Evolutionary conservation across 2,888 invertebrate genomes (phyloP), one percentile per base, ranked within the genome.

Genomic region (Pterostichus madidus): DNA sequence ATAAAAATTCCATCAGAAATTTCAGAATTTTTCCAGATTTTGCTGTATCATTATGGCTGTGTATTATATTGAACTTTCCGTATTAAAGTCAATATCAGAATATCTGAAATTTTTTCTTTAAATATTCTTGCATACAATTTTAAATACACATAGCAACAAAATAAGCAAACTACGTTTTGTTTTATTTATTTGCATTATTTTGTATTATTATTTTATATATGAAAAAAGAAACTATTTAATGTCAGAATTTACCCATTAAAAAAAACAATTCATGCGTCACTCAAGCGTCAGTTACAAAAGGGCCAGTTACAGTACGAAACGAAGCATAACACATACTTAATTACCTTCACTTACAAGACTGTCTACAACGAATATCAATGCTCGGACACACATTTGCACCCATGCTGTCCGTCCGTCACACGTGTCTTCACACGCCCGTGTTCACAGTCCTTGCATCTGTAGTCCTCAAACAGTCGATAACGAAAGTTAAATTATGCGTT

Each of bases 351-450:
- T 64, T 64, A 64, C 64, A 64, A 64, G 64, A 13, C 64, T 35
- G 35, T 64, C 64, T 64, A 64, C 64, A 64, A 64, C 32, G 64
- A 64, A 35, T 64, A 64, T 64, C 64, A 64, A 64, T 64, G 64
- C 64, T 64, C 32, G 64, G 64, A 64, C 64, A 64, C 64, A 64
- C 64, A 64, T 64, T 64, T 64, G 64, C 64, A 64, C 64, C 59
- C 64, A 35, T 64, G 64, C 11, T 35, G 64, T 64, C 64, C 35
- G 31, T 64, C 64, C 31, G 64, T 32, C 64, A 64, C 64, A 64
- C 64, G 31, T 64, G 64, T 64, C 64, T 64, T 64, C 64, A 64
- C 64, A 64, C 64, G 64, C 32, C 6, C 13, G 10, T n/a, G 35
- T 32, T 13, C 13, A 32, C 13, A 35, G 64, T 13, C n/a, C 32